Percentiles rank a stretch among this genome's conserved stretches.
Conservation (phyloP, 2,797 vertebrate species). For the Onychomys leucogaster region DNA sequence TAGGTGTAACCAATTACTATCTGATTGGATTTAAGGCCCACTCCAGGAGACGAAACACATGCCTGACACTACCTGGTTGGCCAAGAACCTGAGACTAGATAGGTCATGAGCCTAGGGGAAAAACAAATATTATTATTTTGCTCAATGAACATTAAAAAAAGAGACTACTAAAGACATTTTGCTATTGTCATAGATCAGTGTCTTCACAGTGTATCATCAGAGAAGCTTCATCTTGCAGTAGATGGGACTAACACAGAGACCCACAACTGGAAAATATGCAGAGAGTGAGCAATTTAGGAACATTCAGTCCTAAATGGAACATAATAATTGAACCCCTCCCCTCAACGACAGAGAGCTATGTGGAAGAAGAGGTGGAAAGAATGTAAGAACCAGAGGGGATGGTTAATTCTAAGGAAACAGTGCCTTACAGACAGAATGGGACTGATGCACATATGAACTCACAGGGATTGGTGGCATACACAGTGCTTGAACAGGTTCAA, state of each 20-base stretch:
- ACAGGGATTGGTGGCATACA: neutral
- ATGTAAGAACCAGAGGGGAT: neutral
- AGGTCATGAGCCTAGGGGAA: neutral
- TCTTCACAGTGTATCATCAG: neutral
- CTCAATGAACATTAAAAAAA: neutral
- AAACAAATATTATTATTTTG: neutral
- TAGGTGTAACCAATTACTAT: neutral
- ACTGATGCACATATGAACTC: neutral
- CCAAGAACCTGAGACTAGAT: neutral
- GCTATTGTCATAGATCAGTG: neutral
- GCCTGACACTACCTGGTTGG: neutral
- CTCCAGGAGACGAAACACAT: neutral
- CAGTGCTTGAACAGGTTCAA: neutral
- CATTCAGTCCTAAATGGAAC: neutral
- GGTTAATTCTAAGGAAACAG: neutral
- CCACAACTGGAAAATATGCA: neutral
- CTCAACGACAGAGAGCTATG: neutral
- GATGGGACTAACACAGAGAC: neutral
- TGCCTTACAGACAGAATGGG: neutral
- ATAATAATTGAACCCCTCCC: neutral
- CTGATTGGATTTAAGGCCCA: neutral
- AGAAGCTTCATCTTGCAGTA: neutral
- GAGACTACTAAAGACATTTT: too few relatives aligned
- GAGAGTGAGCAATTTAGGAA: neutral
- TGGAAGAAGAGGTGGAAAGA: neutral